Conservation (phyloP, 1,140 invertebrate species). For the Acromyrmex heyeri region DNA sequence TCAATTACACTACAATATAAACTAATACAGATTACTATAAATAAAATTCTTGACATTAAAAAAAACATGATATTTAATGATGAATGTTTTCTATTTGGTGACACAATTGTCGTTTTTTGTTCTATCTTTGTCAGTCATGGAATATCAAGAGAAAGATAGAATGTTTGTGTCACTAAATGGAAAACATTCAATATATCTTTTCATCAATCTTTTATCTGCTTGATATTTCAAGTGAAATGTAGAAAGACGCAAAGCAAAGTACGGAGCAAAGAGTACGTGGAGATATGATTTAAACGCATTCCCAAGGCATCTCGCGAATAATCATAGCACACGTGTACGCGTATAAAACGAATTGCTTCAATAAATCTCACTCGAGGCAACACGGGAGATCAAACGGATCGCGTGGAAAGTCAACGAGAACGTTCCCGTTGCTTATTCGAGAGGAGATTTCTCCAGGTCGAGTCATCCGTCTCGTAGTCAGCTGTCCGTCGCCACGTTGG, state of each 20-base stretch:
- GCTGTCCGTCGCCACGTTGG: slow-evolving; percentile 57
- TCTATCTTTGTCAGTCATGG: too few species aligned
- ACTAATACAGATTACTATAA: neutral
- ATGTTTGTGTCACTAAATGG: too few species aligned
- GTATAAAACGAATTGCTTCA: neutral
- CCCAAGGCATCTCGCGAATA: neutral
- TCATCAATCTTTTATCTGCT: neutral
- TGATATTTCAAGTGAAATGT: neutral
- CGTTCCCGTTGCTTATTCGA: neutral
- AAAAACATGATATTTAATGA: neutral
- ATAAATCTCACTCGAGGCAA: neutral
- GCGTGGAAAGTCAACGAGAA: neutral
- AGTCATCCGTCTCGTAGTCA: slow-evolving; percentile 4
- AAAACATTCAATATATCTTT: neutral
- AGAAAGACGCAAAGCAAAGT: neutral
- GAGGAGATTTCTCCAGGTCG: neutral
- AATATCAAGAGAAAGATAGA: too few species aligned
- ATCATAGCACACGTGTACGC: neutral
- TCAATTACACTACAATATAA: neutral
- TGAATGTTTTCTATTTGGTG: too few species aligned
- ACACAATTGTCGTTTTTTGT: too few species aligned
- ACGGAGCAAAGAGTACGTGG: neutral
- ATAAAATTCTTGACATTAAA: neutral
- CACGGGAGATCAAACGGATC: neutral
- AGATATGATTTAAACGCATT: neutral